Conservation (phyloP, 2,113 vertebrate genomes). For the Myotis davidii region DNA sequence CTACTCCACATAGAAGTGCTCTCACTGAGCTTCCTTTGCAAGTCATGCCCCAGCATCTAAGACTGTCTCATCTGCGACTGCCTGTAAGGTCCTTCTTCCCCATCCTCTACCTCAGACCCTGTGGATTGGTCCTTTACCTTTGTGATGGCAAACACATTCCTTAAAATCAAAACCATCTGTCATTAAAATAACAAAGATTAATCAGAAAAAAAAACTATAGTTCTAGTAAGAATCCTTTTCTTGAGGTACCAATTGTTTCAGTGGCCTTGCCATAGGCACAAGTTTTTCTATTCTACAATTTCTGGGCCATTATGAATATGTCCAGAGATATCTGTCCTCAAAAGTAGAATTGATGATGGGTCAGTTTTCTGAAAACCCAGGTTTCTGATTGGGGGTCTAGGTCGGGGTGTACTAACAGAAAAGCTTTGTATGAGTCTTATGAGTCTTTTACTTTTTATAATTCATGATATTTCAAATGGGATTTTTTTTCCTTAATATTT, state of each 20-base stretch:
- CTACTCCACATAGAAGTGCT: background rate
- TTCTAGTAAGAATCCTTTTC: background rate
- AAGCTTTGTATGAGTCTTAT: background rate
- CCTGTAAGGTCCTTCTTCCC: background rate
- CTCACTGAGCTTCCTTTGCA: background rate
- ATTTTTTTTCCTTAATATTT: background rate
- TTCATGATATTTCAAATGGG: background rate
- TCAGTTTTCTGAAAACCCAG: background rate
- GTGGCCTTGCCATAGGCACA: background rate
- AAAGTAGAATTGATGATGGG: background rate
- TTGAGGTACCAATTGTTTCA: background rate
- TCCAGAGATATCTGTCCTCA: background rate
- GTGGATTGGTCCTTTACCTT: background rate
- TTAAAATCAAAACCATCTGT: background rate
- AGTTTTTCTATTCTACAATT: background rate
- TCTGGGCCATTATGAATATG: background rate
- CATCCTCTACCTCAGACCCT: background rate
- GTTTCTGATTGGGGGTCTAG: background rate
- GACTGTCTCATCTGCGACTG: background rate
- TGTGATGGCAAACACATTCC: background rate
- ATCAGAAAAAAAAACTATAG: background rate
- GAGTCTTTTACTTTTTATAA: background rate
- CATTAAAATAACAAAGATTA: background rate
- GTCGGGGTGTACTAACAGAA: rapidly evolving
- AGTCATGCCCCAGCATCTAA: background rate